phyloP scores from a whole-genome alignment of 1,140 invertebrate species.

The Galendromus occidentalis region DNA sequence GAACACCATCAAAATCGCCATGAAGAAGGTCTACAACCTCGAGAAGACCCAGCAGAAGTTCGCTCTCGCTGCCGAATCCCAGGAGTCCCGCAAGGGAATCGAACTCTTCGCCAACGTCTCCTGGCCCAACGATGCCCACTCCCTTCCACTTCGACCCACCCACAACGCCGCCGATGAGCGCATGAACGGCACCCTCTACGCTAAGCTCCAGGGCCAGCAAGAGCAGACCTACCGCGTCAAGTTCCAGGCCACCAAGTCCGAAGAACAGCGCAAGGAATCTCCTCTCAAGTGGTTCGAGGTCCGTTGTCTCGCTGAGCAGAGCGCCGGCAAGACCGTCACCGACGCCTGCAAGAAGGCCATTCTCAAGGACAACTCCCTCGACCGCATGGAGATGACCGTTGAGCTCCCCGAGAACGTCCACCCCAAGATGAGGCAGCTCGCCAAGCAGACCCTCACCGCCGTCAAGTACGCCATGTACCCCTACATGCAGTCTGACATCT shows the following conservation, averaged over 20 bases:
- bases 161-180: background rate
- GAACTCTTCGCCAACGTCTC: background rate
- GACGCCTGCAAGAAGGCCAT: background rate
- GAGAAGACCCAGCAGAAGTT: background rate
- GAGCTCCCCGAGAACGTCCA: background rate
- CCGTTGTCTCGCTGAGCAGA: background rate
- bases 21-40: background rate
- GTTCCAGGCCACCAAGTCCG: background rate
- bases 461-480: background rate
- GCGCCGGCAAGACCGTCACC: background rate
- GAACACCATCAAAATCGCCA: slow-evolving; percentile 4
- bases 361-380: background rate
- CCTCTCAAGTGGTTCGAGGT: background rate
- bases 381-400: background rate
- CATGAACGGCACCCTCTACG: background rate
- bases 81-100: background rate
- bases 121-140: background rate
- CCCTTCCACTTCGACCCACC: background rate
- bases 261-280: background rate
- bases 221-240: background rate
- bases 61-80: background rate
- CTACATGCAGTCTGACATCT: background rate
- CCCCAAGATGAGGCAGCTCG: background rate
- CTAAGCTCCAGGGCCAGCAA: background rate
- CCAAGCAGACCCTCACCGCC: background rate